Evolutionary conservation across 1,140 invertebrate species (phyloP).

Genomic region (Cotesia chilonis): DNA sequence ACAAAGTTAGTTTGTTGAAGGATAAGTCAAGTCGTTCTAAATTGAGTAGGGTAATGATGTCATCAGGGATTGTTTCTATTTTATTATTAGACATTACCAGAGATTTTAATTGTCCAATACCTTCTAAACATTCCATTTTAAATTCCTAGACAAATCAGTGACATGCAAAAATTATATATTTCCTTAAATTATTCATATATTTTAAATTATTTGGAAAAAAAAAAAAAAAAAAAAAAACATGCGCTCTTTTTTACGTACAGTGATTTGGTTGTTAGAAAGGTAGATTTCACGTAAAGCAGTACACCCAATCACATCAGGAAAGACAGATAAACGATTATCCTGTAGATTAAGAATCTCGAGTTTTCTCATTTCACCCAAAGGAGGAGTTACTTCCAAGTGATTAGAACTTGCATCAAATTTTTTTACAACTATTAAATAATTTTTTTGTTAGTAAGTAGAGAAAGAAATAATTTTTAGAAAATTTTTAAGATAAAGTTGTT

Average conservation of each 20-base stretch:
- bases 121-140: slow-evolving; percentile 72
- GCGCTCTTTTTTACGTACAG: slow-evolving; percentile 63
- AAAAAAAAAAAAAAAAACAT: slow-evolving; percentile 4
- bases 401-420: slow-evolving; percentile 71
- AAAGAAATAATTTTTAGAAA: slow-evolving; percentile 27
- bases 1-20: slow-evolving; percentile 82
- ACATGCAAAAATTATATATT: slow-evolving; percentile 4
- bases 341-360: slow-evolving; percentile 82
- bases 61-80: slow-evolving; percentile 77
- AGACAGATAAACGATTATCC: slow-evolving; percentile 75
- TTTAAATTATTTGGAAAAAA: neutral
- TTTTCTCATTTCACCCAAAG: slow-evolving; percentile 80
- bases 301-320: slow-evolving; percentile 76
- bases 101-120: slow-evolving; percentile 74
- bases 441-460: too few species aligned
- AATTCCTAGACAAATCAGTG: slow-evolving; percentile 67
- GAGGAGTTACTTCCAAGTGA: slow-evolving; percentile 72
- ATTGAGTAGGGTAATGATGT: slow-evolving; percentile 77
- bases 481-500: slow-evolving; percentile 24
- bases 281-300: slow-evolving; percentile 76
- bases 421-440: slow-evolving; percentile 62
- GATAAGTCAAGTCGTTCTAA: slow-evolving; percentile 83
- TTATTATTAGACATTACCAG: slow-evolving; percentile 82
- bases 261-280: slow-evolving; percentile 81
- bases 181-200: neutral